These are phyloP conservation scores for Canis aureus DNA, from an alignment of 2,113 vertebrate species.

Conservation along the genomic window DNA sequence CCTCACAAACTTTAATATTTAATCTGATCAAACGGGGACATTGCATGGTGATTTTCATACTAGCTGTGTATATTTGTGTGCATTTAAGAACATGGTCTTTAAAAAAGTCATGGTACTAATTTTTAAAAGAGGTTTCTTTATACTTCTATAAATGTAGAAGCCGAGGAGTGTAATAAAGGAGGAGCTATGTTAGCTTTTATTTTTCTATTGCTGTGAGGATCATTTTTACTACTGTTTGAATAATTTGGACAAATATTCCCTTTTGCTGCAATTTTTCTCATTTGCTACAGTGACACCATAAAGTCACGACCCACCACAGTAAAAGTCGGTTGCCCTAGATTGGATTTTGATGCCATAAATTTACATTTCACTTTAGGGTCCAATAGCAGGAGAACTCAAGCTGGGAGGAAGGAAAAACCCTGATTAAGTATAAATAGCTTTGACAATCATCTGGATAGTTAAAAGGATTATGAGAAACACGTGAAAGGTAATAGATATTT, in stretches of 20 bases:
- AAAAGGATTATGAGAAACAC: conserved; percentile 65
- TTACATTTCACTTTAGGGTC: conserved; percentile 40
- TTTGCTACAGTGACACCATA: background rate
- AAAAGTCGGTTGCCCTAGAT: background rate
- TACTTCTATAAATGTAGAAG: background rate
- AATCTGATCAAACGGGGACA: conserved; percentile 69
- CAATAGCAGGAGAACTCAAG: conserved; percentile 57
- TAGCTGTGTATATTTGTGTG: conserved; percentile 20
- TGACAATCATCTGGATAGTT: conserved; percentile 49
- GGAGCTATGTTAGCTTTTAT: background rate
- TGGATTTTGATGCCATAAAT: conserved; percentile 40
- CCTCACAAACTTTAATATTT: background rate
- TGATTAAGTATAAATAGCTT: conserved; percentile 56
- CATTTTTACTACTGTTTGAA: conserved; percentile 43
- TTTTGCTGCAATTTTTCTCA: conserved; percentile 32
- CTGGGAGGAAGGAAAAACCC: conserved; percentile 42
- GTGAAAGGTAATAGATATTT: conserved; percentile 59
- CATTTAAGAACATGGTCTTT: conserved; percentile 64
- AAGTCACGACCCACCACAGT: background rate
- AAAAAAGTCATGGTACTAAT: background rate
- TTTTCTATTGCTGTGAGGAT: conserved; percentile 29
- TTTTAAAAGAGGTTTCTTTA: background rate
- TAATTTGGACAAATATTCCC: conserved; percentile 25
- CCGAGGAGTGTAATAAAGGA: background rate
- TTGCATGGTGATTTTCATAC: conserved; percentile 64